Evolutionary conservation across 2,797 vertebrate genomes (phyloP).

Genomic region (Microchirus variegatus): DNA sequence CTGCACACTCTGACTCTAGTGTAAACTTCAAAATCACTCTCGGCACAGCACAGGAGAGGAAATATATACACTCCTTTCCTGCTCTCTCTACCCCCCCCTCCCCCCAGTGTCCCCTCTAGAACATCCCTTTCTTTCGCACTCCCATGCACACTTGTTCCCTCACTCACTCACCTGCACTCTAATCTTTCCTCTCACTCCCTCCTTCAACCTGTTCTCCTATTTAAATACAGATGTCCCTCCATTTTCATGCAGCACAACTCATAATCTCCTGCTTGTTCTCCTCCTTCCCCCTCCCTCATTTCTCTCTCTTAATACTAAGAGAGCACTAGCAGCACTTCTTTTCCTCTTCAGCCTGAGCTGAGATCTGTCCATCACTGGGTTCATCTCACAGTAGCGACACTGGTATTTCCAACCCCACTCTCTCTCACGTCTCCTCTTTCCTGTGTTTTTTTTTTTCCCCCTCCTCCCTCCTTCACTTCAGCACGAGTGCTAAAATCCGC

Average conservation of each 20-base stretch:
- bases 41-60: conserved; percentile 35
- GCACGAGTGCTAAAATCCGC: conserved; percentile 95
- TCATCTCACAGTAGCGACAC: conserved; percentile 11
- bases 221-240: conserved; percentile 27
- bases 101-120: conserved; percentile 16
- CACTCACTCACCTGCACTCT: conserved; percentile 31
- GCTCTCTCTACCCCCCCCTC: neutral
- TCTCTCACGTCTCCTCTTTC: neutral
- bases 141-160: conserved; percentile 11
- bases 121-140: conserved; percentile 4
- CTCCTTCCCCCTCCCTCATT: neutral
- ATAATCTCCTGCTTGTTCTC: conserved; percentile 21
- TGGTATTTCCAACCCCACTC: conserved; percentile 30
- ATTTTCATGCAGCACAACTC: conserved; percentile 7
- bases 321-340: conserved; percentile 31
- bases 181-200: conserved; percentile 28
- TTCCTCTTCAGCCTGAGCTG: conserved; percentile 13
- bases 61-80: conserved; percentile 38
- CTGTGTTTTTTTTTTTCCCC: neutral
- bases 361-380: conserved; percentile 37
- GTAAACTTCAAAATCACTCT: conserved; percentile 43
- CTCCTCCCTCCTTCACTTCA: conserved; percentile 40
- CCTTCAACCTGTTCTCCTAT: conserved; percentile 30
- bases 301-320: conserved; percentile 10
- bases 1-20: conserved; percentile 39